Conservation (phyloP, 2,888 invertebrate species). For the Zaprionus lineosus region DNA sequence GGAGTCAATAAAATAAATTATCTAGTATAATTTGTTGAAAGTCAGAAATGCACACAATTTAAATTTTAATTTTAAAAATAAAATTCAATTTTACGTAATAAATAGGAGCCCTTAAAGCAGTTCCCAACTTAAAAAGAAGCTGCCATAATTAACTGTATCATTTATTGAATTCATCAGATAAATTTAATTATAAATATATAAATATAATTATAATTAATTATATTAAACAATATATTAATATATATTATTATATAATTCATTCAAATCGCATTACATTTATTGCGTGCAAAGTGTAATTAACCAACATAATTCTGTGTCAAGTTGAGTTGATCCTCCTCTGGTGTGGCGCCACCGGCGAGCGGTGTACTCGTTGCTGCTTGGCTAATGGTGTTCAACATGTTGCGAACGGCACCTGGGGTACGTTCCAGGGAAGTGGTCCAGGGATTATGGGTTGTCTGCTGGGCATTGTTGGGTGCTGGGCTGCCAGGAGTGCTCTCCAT, state of each 20-base stretch:
- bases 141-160: too few species aligned
- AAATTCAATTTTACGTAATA: neutral
- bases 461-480: slow-evolving; percentile 39
- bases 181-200: too few species aligned
- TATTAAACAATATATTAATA: too few species aligned
- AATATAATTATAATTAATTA: too few species aligned
- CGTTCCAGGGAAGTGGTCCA: slow-evolving; percentile 77
- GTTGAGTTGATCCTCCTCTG: slow-evolving; percentile 80
- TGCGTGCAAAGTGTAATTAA: slow-evolving; percentile 22
- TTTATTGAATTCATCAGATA: too few species aligned
- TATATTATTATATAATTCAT: too few species aligned
- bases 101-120: too few species aligned
- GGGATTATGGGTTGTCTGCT: slow-evolving; percentile 27
- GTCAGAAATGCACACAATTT: too few species aligned
- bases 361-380: slow-evolving; percentile 59
- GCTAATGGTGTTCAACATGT: slow-evolving; percentile 78
- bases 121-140: too few species aligned
- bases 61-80: too few species aligned
- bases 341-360: slow-evolving; percentile 16
- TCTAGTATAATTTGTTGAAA: too few species aligned
- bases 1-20: too few species aligned
- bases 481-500: slow-evolving; percentile 74
- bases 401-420: slow-evolving; percentile 75
- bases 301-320: slow-evolving; percentile 77
- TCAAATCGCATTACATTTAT: neutral